These are phyloP conservation scores for Parasteatoda lunata DNA, from an alignment of 2,888 invertebrate genomes.

Conservation along the genomic window DNA sequence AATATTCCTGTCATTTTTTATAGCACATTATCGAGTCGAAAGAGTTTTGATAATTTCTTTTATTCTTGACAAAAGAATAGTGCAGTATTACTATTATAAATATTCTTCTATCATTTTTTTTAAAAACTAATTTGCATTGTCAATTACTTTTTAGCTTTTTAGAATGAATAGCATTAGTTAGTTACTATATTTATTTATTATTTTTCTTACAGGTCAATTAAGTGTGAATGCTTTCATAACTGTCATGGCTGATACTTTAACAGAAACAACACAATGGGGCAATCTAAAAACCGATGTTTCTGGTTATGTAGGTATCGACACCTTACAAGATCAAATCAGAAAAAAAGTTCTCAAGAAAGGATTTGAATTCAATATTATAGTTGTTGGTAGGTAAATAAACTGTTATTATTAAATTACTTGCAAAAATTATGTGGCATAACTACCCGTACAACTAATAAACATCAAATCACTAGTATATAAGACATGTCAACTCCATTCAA, in stretches of 20 bases:
- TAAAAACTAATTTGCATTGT: too few species aligned
- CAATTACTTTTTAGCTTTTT: too few species aligned
- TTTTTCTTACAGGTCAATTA: conserved; percentile 63
- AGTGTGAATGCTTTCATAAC: conserved; percentile 68
- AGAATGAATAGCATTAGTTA: too few species aligned
- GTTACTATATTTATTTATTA: too few species aligned
- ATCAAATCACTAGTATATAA: too few species aligned
- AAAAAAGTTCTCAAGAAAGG: conserved; percentile 70
- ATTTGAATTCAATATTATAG: conserved; percentile 71
- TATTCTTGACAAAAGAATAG: too few species aligned
- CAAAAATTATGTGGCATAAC: neutral
- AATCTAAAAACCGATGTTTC: conserved; percentile 69
- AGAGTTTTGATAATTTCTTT: too few species aligned
- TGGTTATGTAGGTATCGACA: conserved; percentile 71
- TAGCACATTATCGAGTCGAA: too few species aligned
- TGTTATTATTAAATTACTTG: neutral
- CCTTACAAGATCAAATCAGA: conserved; percentile 70
- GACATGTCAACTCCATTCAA: too few species aligned
- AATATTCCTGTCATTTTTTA: too few species aligned
- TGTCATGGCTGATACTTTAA: conserved; percentile 70
- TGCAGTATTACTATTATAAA: too few species aligned
- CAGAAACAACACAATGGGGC: conserved; percentile 70
- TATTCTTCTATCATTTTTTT: too few species aligned
- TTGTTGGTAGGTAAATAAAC: conserved; percentile 68
- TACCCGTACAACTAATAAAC: neutral